phyloP scores from a whole-genome alignment of 1,140 invertebrate species.

The Nephila pilipes region DNA sequence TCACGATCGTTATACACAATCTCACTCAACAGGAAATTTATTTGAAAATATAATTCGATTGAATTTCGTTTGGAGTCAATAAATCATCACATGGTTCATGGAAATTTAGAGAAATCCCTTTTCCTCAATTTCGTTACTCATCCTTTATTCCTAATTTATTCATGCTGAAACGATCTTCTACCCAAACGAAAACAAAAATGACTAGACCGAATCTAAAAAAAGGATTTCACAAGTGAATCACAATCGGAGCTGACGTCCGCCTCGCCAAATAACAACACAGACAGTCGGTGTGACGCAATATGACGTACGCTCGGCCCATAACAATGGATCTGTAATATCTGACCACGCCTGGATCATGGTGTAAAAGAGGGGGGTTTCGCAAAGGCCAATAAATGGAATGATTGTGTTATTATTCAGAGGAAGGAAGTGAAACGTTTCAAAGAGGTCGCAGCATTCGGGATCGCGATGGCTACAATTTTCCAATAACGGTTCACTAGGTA shows the following conservation, averaged over 20 bases:
- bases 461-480: slow-evolving; percentile 40
- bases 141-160: too few relatives aligned
- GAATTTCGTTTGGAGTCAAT: too few relatives aligned
- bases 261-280: background rate
- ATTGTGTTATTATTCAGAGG: slow-evolving; percentile 41
- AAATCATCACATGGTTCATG: too few relatives aligned
- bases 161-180: too few relatives aligned
- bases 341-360: slow-evolving; percentile 21
- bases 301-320: background rate
- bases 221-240: background rate
- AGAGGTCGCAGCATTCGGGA: slow-evolving; percentile 11
- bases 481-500: slow-evolving; percentile 64
- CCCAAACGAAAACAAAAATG: too few relatives aligned
- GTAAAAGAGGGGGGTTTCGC: background rate
- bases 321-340: background rate
- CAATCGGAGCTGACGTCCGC: background rate
- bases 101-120: too few relatives aligned
- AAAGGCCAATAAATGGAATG: slow-evolving; percentile 17
- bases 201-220: background rate
- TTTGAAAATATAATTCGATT: too few relatives aligned
- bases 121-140: too few relatives aligned
- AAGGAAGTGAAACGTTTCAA: background rate
- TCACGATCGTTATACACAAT: too few relatives aligned
- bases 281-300: background rate
- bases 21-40: too few relatives aligned